Percentiles rank a stretch among this genome's conserved stretches.
These are phyloP conservation scores for Zele albiditarsus DNA, from an alignment of 2,888 invertebrate genomes.

Conservation along the genomic window DNA sequence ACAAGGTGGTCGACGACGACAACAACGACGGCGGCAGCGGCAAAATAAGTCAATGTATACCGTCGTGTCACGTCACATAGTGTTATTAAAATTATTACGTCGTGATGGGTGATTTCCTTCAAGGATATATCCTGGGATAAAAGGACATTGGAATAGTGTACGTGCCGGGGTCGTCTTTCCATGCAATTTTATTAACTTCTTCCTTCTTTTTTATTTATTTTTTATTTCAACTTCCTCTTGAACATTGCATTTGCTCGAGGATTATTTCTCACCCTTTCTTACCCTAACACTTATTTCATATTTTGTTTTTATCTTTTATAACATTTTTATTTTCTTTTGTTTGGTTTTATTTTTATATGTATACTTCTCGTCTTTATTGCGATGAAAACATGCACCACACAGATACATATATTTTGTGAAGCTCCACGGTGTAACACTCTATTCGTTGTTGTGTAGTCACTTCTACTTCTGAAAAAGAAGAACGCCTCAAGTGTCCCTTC, in stretches of 20 bases:
- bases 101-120: background rate
- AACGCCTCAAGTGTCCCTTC: conserved; percentile 43
- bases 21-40: background rate
- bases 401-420: background rate
- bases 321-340: background rate
- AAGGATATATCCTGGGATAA: background rate
- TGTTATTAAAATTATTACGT: conserved; percentile 32
- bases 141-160: conserved; percentile 6
- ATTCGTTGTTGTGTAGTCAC: background rate
- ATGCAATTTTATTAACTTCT: background rate
- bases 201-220: background rate
- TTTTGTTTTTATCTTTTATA: conserved; percentile 29
- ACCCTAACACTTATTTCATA: conserved; percentile 12
- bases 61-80: conserved; percentile 7
- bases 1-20: conserved; percentile 25
- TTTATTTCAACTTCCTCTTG: background rate
- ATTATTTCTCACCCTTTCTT: background rate
- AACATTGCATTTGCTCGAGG: background rate
- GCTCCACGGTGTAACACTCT: conserved; percentile 28
- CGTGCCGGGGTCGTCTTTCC: conserved; percentile 9
- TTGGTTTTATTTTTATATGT: conserved; percentile 19
- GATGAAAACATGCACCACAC: background rate
- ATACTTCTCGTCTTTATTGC: conserved; percentile 5
- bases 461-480: conserved; percentile 32
- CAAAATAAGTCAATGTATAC: conserved; percentile 20